Conservation (phyloP, 1,140 invertebrate species). For the Nasonia longicornis region DNA sequence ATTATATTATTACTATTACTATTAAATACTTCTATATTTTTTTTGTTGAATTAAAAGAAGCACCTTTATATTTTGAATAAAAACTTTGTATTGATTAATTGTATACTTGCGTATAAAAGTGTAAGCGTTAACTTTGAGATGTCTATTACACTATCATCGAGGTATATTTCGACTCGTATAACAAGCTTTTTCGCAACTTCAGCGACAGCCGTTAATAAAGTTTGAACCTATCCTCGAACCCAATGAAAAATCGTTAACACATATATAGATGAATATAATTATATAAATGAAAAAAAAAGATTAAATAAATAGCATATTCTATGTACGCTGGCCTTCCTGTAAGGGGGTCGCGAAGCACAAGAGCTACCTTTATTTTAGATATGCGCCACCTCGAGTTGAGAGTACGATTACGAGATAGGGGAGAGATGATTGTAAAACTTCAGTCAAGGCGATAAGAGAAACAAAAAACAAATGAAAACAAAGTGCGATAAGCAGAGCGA, state of each 20-base stretch:
- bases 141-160: constrained; percentile 17
- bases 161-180: constrained; percentile 15
- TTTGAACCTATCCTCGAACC: constrained; percentile 20
- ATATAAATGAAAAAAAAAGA: constrained; percentile 34
- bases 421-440: constrained; percentile 5
- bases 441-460: constrained; percentile 6
- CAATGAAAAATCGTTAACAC: constrained; percentile 46
- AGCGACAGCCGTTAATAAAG: constrained; percentile 19
- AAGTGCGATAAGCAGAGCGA: constrained; percentile 40
- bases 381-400: constrained; percentile 31
- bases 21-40: background rate
- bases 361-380: constrained; percentile 45
- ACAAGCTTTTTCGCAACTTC: constrained; percentile 16
- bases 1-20: background rate
- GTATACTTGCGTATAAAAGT: background rate
- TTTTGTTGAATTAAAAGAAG: background rate
- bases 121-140: constrained; percentile 34
- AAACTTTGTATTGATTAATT: background rate
- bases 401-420: background rate
- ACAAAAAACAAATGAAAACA: constrained; percentile 31
- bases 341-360: constrained; percentile 41
- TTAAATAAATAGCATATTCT: constrained; percentile 40
- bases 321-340: constrained; percentile 25
- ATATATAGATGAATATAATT: constrained; percentile 50
- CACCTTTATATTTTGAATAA: constrained; percentile 5